These are phyloP conservation scores for Xanthia icteritia DNA, from an alignment of 2,888 invertebrate genomes.

Conservation along the genomic window DNA sequence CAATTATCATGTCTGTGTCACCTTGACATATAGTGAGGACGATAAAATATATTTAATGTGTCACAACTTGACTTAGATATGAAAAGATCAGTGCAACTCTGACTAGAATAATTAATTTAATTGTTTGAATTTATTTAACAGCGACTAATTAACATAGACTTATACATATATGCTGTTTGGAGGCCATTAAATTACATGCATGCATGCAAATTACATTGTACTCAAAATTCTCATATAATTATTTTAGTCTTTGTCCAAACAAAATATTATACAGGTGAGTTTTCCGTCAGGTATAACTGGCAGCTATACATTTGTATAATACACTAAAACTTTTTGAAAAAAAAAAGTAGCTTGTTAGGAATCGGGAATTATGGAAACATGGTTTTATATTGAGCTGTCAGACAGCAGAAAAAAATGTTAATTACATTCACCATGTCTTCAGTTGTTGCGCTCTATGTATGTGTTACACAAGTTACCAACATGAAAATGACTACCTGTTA, in stretches of 20 bases:
- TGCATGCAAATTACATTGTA: no score
- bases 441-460: slow-evolving; percentile 2
- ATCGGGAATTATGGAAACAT: no score
- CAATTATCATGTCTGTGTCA: slow-evolving; percentile 81
- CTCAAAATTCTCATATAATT: no score
- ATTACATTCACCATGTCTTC: neutral
- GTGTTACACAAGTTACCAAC: slow-evolving; percentile 5
- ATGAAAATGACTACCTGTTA: slow-evolving; percentile 23
- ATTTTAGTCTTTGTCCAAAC: no score
- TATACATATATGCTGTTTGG: no score
- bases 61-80: slow-evolving; percentile 30
- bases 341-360: no score
- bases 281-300: no score
- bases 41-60: slow-evolving; percentile 56
- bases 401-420: neutral
- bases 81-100: slow-evolving; percentile 34
- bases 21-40: slow-evolving; percentile 74
- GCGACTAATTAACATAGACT: slow-evolving; percentile 13
- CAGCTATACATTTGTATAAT: no score
- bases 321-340: no score
- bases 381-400: neutral
- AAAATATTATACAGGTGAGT: no score
- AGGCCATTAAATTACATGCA: no score
- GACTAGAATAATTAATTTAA: slow-evolving; percentile 19
- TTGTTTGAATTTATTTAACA: slow-evolving; percentile 8